Evolutionary conservation across 2,888 invertebrate genomes (phyloP).

Genomic region (Rhaphigaster nebulosa): DNA sequence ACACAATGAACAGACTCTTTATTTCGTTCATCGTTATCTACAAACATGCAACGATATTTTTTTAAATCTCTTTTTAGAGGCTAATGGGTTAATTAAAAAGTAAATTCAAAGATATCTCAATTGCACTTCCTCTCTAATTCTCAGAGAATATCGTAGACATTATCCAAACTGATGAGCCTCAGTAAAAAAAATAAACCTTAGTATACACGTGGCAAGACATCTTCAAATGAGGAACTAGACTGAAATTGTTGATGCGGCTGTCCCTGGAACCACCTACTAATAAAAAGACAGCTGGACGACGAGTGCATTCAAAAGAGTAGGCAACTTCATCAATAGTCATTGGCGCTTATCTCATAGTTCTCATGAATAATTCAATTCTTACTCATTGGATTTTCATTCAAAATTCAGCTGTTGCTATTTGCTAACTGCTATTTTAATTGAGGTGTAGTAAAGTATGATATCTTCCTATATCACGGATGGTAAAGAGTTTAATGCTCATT

Average conservation of each 20-base stretch:
- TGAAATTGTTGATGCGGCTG: background rate
- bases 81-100: too few relatives aligned
- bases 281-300: conserved; percentile 1
- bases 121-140: too few relatives aligned
- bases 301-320: background rate
- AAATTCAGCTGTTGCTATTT: background rate
- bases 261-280: background rate
- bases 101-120: too few relatives aligned
- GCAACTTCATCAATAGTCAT: background rate
- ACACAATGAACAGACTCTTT: too few relatives aligned
- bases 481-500: background rate
- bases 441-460: background rate
- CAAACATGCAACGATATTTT: too few relatives aligned
- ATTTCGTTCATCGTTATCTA: too few relatives aligned
- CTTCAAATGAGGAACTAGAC: background rate
- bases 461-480: background rate
- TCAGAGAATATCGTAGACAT: too few relatives aligned
- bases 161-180: too few relatives aligned
- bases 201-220: background rate
- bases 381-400: conserved; percentile 5
- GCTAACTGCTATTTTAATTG: conserved; percentile 10
- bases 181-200: too few relatives aligned
- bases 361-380: conserved; percentile 3
- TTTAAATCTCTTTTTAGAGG: too few relatives aligned
- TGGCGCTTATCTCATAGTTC: background rate